Evolutionary conservation across 2,888 invertebrate species (phyloP).

Genomic region (Coleophora deauratella): DNA sequence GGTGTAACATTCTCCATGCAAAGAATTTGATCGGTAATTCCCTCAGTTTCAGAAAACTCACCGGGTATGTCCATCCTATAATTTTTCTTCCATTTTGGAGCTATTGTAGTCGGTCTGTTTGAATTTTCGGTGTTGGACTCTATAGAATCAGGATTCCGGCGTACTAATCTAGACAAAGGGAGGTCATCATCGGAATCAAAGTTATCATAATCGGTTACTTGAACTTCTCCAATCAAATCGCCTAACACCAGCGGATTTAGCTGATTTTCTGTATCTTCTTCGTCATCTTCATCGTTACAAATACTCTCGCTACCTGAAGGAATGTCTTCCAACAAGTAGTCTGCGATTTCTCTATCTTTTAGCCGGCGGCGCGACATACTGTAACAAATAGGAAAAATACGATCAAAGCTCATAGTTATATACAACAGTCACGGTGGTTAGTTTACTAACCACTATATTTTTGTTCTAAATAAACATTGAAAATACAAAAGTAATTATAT

Average conservation of each 20-base stretch:
- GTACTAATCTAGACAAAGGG: conserved; percentile 2
- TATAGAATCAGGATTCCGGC: conserved; percentile 1
- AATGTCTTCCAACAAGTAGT: conserved; percentile 10
- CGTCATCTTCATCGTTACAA: conserved; percentile 6
- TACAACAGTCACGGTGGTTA: conserved; percentile 7
- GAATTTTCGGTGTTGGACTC: background rate
- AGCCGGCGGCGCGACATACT: conserved; percentile 4
- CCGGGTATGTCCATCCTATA: conserved; percentile 3
- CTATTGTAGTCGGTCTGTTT: conserved; percentile 1
- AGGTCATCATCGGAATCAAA: conserved; percentile 4
- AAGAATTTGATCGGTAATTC: conserved; percentile 3
- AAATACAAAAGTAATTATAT: conserved; percentile 4
- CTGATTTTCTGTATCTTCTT: conserved; percentile 4
- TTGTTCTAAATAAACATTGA: conserved; percentile 1
- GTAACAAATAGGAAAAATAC: background rate
- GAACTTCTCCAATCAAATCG: conserved; percentile 6
- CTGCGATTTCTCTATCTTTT: conserved; percentile 1
- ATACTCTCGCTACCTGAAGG: conserved; percentile 10
- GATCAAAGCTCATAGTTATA: background rate
- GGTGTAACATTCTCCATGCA: conserved; percentile 5
- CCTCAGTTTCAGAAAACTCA: conserved; percentile 8
- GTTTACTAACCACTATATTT: conserved; percentile 7
- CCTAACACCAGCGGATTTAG: conserved; percentile 7
- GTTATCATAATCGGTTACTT: background rate
- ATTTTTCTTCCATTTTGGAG: conserved; percentile 6